A percentile compares a stretch with the other conserved stretches of the same genome.
Conservation (phyloP, 2,797 vertebrate species). For the Malacoraja senta region DNA sequence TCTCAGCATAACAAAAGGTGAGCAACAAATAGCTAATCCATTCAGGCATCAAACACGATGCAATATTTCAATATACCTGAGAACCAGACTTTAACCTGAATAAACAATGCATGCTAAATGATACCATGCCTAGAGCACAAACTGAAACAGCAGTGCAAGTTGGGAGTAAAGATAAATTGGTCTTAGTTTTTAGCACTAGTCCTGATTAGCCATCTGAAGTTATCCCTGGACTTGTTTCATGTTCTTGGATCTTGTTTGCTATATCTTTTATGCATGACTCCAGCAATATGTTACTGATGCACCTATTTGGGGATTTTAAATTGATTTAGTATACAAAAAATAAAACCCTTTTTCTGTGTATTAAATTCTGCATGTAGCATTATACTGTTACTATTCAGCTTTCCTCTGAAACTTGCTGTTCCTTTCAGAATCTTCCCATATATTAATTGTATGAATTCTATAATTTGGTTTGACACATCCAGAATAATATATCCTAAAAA, state of each 20-base stretch:
- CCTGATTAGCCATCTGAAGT: background rate
- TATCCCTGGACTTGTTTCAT: background rate
- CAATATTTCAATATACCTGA: background rate
- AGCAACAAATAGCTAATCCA: slow-evolving; percentile 37
- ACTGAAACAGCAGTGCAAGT: background rate
- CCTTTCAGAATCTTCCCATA: background rate
- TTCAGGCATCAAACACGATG: background rate
- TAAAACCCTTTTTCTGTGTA: background rate
- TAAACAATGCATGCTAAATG: background rate
- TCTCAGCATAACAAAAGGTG: slow-evolving; percentile 97
- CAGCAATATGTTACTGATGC: background rate
- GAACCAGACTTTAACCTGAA: background rate
- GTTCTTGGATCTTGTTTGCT: background rate
- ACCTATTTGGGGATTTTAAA: background rate
- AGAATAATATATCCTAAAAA: background rate
- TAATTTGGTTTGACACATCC: background rate
- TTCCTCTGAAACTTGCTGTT: background rate
- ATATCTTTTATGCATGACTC: background rate
- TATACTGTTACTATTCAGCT: background rate
- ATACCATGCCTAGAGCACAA: background rate
- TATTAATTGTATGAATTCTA: background rate
- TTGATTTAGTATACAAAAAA: background rate
- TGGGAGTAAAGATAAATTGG: background rate
- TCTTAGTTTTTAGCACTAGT: background rate
- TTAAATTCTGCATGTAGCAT: background rate